Percentiles rank a stretch among this genome's conserved stretches.
phyloP scores from a whole-genome alignment of 2,113 vertebrate species.

The Passer domesticus region DNA sequence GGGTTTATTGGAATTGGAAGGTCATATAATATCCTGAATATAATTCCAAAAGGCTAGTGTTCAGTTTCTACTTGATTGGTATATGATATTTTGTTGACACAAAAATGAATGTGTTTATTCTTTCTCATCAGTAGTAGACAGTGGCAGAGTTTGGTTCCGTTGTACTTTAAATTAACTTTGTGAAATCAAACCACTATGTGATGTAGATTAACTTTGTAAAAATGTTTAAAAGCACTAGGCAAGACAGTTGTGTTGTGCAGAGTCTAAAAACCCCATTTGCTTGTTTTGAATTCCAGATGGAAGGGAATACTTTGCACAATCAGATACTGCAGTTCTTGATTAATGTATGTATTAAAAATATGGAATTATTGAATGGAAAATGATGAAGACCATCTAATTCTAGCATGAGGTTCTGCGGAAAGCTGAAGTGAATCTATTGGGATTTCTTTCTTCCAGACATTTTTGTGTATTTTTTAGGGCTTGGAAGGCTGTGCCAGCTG shows the following conservation, averaged over 20 bases:
- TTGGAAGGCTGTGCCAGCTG: conserved; percentile 43
- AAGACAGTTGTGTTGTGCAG: background rate
- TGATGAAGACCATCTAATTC: background rate
- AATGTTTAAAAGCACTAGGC: background rate
- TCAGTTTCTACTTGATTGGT: background rate
- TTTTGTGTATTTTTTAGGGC: background rate
- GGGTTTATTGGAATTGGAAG: background rate
- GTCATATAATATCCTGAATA: background rate
- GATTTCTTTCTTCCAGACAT: conserved; percentile 7
- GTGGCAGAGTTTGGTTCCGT: background rate
- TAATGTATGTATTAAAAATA: background rate
- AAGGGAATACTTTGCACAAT: background rate
- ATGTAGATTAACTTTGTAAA: background rate
- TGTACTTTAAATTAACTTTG: background rate
- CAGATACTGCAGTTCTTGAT: background rate
- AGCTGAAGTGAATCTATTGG: background rate
- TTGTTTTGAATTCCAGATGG: background rate
- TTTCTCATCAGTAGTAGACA: background rate
- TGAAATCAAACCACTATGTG: background rate
- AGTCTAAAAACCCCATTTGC: background rate
- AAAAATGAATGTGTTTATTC: background rate
- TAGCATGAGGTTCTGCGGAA: background rate
- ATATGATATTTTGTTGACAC: background rate
- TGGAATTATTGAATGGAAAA: conserved; percentile 17
- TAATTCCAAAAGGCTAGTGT: background rate